Evolutionary conservation across 2,113 vertebrate species (phyloP).

Genomic region (Cavia porcellus): DNA sequence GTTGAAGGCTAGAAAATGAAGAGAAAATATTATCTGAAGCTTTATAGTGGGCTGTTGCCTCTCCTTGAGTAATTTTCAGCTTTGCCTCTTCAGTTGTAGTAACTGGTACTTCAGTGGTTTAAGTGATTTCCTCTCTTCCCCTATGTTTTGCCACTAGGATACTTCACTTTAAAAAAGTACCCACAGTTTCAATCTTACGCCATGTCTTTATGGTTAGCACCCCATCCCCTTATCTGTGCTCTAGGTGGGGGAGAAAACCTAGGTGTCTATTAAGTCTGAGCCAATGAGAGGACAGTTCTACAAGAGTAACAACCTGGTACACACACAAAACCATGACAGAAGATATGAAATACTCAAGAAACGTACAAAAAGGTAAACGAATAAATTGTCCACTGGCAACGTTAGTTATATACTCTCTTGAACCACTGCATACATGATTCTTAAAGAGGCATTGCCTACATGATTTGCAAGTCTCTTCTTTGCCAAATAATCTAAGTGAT

Average conservation of each 20-base stretch:
- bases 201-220: background rate
- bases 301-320: background rate
- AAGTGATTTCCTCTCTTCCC: background rate
- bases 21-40: background rate
- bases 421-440: background rate
- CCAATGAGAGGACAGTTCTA: background rate
- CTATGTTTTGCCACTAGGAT: background rate
- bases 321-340: background rate
- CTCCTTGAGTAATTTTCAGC: background rate
- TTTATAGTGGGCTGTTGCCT: background rate
- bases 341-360: background rate
- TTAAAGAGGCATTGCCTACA: too few relatives aligned
- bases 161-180: background rate
- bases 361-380: background rate
- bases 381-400: background rate
- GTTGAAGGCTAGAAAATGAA: background rate
- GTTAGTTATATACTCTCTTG: background rate
- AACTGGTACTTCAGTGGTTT: background rate
- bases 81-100: background rate
- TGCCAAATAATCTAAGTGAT: background rate
- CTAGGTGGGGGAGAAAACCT: background rate
- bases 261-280: background rate
- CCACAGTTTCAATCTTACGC: background rate
- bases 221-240: background rate
- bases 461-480: background rate